Evolutionary conservation across 1,140 invertebrate species (phyloP).

Genomic region (Carcinoscorpius rotundicauda): DNA sequence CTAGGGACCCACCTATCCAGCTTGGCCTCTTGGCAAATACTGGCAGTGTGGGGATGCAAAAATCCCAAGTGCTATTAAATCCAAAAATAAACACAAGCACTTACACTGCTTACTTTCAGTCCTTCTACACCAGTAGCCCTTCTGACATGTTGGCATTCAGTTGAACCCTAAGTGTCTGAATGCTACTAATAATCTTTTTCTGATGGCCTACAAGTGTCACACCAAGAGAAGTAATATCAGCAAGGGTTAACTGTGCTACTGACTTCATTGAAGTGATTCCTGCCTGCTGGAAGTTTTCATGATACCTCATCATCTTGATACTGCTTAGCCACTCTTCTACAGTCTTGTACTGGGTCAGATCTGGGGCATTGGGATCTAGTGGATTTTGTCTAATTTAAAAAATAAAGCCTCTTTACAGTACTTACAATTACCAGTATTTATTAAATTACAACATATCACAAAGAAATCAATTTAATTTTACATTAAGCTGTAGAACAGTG

Average conservation of each 20-base stretch:
- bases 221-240: conserved; percentile 78
- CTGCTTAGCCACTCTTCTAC: conserved; percentile 90
- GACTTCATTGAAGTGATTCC: conserved; percentile 73
- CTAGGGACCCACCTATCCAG: too few species aligned
- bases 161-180: conserved; percentile 78
- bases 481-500: too few species aligned
- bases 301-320: conserved; percentile 92
- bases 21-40: too few species aligned
- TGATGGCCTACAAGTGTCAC: conserved; percentile 95
- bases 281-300: conserved; percentile 80
- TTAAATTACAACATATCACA: conserved; percentile 11
- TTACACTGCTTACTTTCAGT: too few species aligned
- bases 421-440: too few species aligned
- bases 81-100: too few species aligned
- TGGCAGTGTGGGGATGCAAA: too few species aligned
- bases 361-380: conserved; percentile 71
- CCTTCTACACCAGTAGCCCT: conserved; percentile 44
- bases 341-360: conserved; percentile 75
- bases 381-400: conserved; percentile 55
- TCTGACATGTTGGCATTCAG: conserved; percentile 49
- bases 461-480: too few species aligned
- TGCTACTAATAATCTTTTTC: conserved; percentile 95
- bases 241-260: conserved; percentile 73
- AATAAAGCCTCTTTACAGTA: too few species aligned
- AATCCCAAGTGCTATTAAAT: too few species aligned